Evolutionary conservation across 2,113 vertebrate genomes (phyloP), one percentile per base, ranked within the genome.

Genomic region (Jaculus jaculus): DNA sequence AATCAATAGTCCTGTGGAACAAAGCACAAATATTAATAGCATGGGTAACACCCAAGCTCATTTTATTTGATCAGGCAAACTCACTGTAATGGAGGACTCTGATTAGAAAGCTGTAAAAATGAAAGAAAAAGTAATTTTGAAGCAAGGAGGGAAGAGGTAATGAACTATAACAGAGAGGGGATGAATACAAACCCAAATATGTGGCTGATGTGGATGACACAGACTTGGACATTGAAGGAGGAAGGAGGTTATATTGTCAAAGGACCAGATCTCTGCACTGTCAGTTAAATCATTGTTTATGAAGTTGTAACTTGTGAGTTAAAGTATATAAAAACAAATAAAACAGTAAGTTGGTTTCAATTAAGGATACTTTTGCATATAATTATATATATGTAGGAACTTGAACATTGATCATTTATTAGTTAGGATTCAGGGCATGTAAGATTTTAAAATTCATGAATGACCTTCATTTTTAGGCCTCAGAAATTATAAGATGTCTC

Each of bases 331-430:
- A n/a, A n/a, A n/a, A n/a, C n/a, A n/a, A n/a, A n/a, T n/a, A 92
- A 83, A 61, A 73, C 1, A 93, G 24, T n/a, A 39, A 71, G 63
- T 51, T 86, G 17, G 11, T 84, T 90, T 94, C 18, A 66, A 58
- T 71, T 86, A 83, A 77, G 69, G 7, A 61, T 28, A 24, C 23
- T 71, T 11, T 2, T 66, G 65, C 28, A 11, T 87, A 30, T 47
- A 39, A 42, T 60, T 10, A 7, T 68, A 18, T 16, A 17, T n/a
- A 42, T n/a, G n/a, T n/a, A n/a, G n/a, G n/a, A n/a, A n/a, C n/a
- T 8, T 82, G 5, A 16, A 74, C 79, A 24, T 34, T 66, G 17
- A 82, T 66, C 4, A 82, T 54, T 65, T 83, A 2, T 18, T 74
- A 47, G 28, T 68, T 28, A 42, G 18, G 34, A 18, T 94, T 88